Evolutionary conservation across 2,797 vertebrate genomes (phyloP).

Genomic region (Paramormyrops hopkinsi): DNA sequence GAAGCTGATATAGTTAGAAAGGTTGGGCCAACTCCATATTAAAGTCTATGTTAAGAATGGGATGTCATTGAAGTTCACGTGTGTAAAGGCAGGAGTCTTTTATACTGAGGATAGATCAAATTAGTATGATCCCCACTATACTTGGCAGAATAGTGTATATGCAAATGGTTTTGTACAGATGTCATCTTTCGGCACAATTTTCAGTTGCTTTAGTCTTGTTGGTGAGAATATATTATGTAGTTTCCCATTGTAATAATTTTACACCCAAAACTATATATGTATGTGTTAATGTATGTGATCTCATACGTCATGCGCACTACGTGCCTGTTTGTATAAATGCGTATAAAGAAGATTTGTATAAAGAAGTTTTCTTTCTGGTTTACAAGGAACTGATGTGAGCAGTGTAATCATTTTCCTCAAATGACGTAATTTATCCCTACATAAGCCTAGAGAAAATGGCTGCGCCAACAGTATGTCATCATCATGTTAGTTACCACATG

Average conservation of each 20-base stretch:
- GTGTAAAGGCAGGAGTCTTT: too few relatives aligned
- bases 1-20: not conserved
- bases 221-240: too few relatives aligned
- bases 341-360: too few relatives aligned
- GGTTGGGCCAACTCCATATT: not conserved
- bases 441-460: not conserved
- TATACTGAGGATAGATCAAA: not conserved
- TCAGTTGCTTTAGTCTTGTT: too few relatives aligned
- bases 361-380: not conserved
- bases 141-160: too few relatives aligned
- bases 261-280: too few relatives aligned
- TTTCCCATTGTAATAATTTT: too few relatives aligned
- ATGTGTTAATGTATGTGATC: not conserved
- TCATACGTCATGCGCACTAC: not conserved
- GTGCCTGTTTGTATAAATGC: not conserved
- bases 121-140: not conserved
- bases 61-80: not conserved
- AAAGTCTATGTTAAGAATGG: not conserved
- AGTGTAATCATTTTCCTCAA: not conserved
- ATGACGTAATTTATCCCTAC: not conserved
- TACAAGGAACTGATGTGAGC: not conserved
- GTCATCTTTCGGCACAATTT: too few relatives aligned
- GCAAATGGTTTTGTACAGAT: too few relatives aligned
- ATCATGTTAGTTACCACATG: too few relatives aligned
- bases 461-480: not conserved